Evolutionary conservation across 2,113 vertebrate genomes (phyloP).

Genomic region (Takifugu bimaculatus): DNA sequence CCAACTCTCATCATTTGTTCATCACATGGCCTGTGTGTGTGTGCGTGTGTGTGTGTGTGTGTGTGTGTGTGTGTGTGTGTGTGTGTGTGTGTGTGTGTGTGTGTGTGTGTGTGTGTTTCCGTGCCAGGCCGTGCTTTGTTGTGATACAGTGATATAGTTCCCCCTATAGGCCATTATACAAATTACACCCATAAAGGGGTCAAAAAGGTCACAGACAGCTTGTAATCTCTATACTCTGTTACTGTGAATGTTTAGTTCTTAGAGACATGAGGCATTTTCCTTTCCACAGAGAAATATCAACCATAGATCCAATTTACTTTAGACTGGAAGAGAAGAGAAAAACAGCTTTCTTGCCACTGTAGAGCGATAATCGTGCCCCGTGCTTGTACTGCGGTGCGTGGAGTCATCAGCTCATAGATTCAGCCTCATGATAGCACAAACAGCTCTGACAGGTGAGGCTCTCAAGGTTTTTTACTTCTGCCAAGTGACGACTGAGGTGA

Average conservation of each 20-base stretch:
- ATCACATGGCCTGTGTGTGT: constrained; percentile 18
- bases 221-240: too few species aligned
- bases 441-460: neutral
- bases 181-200: constrained; percentile 25
- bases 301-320: constrained; percentile 11
- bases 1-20: constrained; percentile 43
- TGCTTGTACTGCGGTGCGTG: neutral
- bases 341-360: neutral
- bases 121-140: constrained; percentile 35
- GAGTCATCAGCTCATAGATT: constrained; percentile 7
- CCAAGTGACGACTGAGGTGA: neutral
- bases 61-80: too few species aligned
- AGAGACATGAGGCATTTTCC: neutral
- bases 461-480: neutral
- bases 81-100: too few species aligned
- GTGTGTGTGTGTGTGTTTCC: too few species aligned
- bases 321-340: neutral
- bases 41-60: constrained; percentile 3
- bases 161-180: constrained; percentile 47
- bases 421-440: constrained; percentile 6
- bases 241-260: neutral
- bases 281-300: neutral
- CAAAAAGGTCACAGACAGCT: constrained; percentile 29
- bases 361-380: neutral
- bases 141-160: constrained; percentile 34